phyloP scores from a whole-genome alignment of 2,113 vertebrate genomes.

The Hemicordylus capensis region DNA sequence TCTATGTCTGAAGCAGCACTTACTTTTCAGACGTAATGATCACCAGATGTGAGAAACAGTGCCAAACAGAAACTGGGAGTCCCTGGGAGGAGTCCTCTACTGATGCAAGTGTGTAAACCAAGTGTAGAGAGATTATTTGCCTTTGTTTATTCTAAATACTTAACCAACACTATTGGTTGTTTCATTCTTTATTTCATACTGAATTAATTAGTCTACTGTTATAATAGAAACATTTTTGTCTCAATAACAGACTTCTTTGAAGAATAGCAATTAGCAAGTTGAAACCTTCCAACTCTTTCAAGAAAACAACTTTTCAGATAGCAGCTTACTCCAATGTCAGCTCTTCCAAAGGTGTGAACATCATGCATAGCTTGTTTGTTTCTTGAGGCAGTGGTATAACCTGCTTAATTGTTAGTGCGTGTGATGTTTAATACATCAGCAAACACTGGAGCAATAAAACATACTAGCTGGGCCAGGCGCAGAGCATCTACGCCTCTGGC shows the following conservation, averaged over 20 bases:
- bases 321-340: not conserved
- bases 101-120: not conserved
- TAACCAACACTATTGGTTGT: not conserved
- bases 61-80: not conserved
- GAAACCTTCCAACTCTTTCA: constrained; percentile 31
- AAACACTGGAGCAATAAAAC: not conserved
- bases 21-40: not conserved
- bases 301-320: constrained; percentile 3
- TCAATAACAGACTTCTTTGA: constrained; percentile 22
- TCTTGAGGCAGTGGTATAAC: not conserved
- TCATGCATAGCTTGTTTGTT: not conserved
- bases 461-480: no score
- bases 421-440: not conserved
- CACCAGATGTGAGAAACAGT: not conserved
- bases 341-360: not conserved
- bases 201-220: not conserved
- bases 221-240: not conserved
- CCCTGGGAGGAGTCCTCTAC: not conserved
- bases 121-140: not conserved
- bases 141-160: not conserved
- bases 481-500: no score
- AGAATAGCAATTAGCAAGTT: constrained; percentile 18
- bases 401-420: constrained; percentile 1
- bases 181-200: not conserved
- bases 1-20: not conserved